phyloP scores from a whole-genome alignment of 2,888 invertebrate genomes.

The Brenthis daphne region DNA sequence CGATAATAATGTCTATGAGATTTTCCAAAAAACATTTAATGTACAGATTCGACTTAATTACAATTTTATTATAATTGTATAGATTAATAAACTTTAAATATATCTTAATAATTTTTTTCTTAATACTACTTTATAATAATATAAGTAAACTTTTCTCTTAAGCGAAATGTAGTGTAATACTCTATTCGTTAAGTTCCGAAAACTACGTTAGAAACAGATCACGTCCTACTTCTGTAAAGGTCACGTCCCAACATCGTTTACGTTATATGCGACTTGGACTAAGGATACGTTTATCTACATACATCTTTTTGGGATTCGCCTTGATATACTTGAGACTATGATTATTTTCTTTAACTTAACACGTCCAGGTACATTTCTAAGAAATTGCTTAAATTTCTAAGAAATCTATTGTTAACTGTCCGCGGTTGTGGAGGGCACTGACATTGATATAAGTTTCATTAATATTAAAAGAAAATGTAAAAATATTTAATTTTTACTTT shows the following conservation, averaged over 20 bases:
- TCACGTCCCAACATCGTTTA: slow-evolving; percentile 47
- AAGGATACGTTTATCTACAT: slow-evolving; percentile 23
- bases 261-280: slow-evolving; percentile 36
- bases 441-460: too few relatives aligned
- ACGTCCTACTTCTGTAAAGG: slow-evolving; percentile 55
- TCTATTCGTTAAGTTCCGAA: slow-evolving; percentile 35
- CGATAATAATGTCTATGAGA: too few relatives aligned
- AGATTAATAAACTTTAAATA: too few relatives aligned
- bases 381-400: too few relatives aligned
- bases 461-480: too few relatives aligned
- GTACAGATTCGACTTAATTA: too few relatives aligned
- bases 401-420: too few relatives aligned
- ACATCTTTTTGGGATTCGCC: background rate
- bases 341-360: background rate
- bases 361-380: too few relatives aligned
- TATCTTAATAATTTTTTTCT: background rate
- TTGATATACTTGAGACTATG: background rate
- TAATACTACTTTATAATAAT: background rate
- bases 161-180: slow-evolving; percentile 19
- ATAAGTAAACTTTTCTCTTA: background rate
- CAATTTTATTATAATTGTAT: too few relatives aligned
- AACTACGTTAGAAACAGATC: slow-evolving; percentile 47
- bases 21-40: too few relatives aligned
- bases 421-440: too few relatives aligned
- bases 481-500: too few relatives aligned